Base-by-base conservation (phyloP, 2,113 vertebrate species). In the Psittacara wagleri region DNA sequence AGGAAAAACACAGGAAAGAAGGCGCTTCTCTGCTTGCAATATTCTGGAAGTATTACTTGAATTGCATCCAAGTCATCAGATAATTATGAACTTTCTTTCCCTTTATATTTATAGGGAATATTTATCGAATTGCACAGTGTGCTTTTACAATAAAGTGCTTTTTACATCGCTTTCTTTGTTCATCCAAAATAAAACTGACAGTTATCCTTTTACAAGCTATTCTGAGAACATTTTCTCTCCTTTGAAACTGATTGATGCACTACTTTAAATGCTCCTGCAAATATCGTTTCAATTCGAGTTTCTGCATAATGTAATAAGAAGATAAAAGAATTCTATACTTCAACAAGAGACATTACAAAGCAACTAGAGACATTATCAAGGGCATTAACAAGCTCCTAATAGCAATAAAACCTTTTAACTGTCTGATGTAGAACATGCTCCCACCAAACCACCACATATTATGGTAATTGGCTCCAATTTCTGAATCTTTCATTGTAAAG, bases 281-380 rank as follows among this genome's bases (percentile, higher is more conserved):
- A 98, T 98, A 98, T 97, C 98, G 96, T 98, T 98, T 98, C 98
- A 98, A 98, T 98, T 98, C 98, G 97, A 98, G 98, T 98, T 98
- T 98, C 98, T 98, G 98, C 98, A 98, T 98, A 98, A 98, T 98
- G 98, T 98, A 98, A 98, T 98, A 98, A 98, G 98, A 98, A 98
- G 98, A 98, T 98, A 98, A 98, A 98, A 98, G 98, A 98, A 98
- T 98, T 98, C 98, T 97, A 97, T 98, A 98, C 98, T 98, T 98
- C 97, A 97, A 97, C 98, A 97, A 98, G 98, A 98, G 98, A 98
- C 97, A 97, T 98, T 98, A 98, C 98, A 98, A 98, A 98, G 98
- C 98, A 98, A 98, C 97, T 92, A 95, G 97, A 98, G 98, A 98
- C 98, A 98, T 98, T 98, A 98, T 98, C 98, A 98, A 98, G 98